phyloP scores from a whole-genome alignment of 1,140 invertebrate species.

The Centruroides sculpturatus region DNA sequence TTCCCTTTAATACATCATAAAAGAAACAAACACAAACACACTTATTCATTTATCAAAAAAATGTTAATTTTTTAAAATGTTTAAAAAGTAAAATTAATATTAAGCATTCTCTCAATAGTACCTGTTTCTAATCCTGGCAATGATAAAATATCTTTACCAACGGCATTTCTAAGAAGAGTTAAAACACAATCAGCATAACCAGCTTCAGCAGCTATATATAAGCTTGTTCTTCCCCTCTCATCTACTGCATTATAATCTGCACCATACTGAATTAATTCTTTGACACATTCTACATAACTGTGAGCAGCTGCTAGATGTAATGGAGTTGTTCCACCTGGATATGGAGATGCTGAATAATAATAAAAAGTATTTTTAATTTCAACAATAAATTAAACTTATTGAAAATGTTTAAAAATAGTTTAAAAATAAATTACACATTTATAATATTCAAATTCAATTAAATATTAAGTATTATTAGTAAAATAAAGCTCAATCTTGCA shows the following conservation, averaged over 20 bases:
- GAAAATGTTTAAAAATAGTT: too few species aligned
- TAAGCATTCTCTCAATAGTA: background rate
- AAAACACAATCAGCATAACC: slow-evolving; percentile 22
- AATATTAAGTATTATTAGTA: too few species aligned
- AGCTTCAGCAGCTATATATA: slow-evolving; percentile 25
- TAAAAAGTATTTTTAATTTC: too few species aligned
- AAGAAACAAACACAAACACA: too few species aligned
- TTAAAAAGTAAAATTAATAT: too few species aligned
- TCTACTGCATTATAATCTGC: slow-evolving; percentile 27
- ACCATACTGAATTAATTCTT: slow-evolving; percentile 20
- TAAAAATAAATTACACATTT: too few species aligned
- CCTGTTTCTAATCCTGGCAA: slow-evolving; percentile 24
- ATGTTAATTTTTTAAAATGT: too few species aligned
- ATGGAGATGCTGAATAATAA: background rate
- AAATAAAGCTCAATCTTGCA: too few species aligned
- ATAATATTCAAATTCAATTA: too few species aligned
- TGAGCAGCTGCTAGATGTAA: slow-evolving; percentile 20
- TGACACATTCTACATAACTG: slow-evolving; percentile 24
- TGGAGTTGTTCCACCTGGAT: slow-evolving; percentile 10
- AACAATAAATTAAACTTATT: too few species aligned
- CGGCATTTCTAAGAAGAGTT: slow-evolving; percentile 26
- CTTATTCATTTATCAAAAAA: too few species aligned
- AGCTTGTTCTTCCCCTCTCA: slow-evolving; percentile 25
- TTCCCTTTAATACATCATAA: too few species aligned
- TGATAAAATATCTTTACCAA: slow-evolving; percentile 27